Evolutionary conservation across 2,888 invertebrate species (phyloP), one percentile per base, ranked within the genome.

Genomic region (Hirtodrosophila confusa): DNA sequence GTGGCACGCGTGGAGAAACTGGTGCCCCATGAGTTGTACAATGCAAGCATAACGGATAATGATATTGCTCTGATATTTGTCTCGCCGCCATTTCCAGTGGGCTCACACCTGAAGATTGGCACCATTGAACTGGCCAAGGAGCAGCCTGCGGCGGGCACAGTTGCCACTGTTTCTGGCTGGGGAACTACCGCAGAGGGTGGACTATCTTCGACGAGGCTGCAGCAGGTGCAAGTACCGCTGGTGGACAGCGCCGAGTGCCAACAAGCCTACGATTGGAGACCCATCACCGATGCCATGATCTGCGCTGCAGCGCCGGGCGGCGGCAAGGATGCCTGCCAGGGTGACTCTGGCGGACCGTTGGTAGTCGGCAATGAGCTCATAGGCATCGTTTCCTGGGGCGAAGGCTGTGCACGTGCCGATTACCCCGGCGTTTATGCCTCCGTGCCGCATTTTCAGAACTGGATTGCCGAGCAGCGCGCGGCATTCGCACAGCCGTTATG

Each of bases 11-110:
- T 94, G 0, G 91, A 90, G 0, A 91, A 91, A 11, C 65, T 93
- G 0, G 53, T 91, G 0, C 88, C 88, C 36, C 93, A 95, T 73
- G 92, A 92, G 12, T 78, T 88, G 0, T 94, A 93, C 74, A 78
- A 82, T 55, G 56, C 82, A 5, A 35, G 71, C 1, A 80, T 49
- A 6, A 75, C 69, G 4, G 93, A 94, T 67, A 92, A 92, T 64
- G 94, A 94, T 60, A 90, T 94, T 7, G 94, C 94, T 0, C 65
- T 94, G 0, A 33, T 90, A 8, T 69, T 88, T n/a, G 53, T 90
- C 1, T 51, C 61, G 0, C 61, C 75, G 0, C 69, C 80, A 0
- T 49, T 90, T 23, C 75, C 80, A 0, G 8, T 90, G 7, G 49
- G 23, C 3, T 69, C 71, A 10, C 33, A 67, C 5, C 45, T 43